These are phyloP conservation scores for Dendropsophus ebraccatus DNA, from an alignment of 2,113 vertebrate species.

Conservation along the genomic window DNA sequence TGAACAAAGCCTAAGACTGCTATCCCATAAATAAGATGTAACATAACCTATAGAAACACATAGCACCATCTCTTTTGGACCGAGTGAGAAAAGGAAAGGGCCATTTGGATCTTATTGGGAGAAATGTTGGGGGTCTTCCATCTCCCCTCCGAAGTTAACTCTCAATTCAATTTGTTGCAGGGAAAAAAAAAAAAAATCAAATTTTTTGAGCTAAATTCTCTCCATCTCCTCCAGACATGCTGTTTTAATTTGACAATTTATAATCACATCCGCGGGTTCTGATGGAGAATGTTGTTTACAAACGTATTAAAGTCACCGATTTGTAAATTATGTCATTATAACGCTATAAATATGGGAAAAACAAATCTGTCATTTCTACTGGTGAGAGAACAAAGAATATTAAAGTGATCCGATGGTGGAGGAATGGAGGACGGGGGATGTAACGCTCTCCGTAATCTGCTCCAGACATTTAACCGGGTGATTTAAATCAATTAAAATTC, in stretches of 20 bases:
- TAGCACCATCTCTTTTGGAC: no score
- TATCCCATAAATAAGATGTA: no score
- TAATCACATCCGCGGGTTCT: neutral
- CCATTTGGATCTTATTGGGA: neutral
- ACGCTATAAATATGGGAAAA: neutral
- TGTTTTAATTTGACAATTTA: slow-evolving; percentile 7
- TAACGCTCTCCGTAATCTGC: neutral
- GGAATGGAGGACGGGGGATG: neutral
- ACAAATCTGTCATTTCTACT: neutral
- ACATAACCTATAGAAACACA: no score
- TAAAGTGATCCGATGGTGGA: neutral
- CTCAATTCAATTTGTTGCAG: neutral
- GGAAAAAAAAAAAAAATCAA: neutral
- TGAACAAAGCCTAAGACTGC: no score
- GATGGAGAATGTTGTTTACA: neutral
- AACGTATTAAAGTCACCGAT: neutral
- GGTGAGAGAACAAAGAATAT: neutral
- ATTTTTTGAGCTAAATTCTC: neutral
- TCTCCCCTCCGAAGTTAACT: neutral
- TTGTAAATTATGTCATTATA: slow-evolving; percentile 16
- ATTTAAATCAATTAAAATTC: slow-evolving; percentile 14
- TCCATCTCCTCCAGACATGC: neutral
- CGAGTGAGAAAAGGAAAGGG: no score
- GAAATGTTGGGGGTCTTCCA: neutral
- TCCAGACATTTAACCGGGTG: neutral